Base-by-base conservation (phyloP, 2,888 invertebrate genomes). In the Microplitis manilae region DNA sequence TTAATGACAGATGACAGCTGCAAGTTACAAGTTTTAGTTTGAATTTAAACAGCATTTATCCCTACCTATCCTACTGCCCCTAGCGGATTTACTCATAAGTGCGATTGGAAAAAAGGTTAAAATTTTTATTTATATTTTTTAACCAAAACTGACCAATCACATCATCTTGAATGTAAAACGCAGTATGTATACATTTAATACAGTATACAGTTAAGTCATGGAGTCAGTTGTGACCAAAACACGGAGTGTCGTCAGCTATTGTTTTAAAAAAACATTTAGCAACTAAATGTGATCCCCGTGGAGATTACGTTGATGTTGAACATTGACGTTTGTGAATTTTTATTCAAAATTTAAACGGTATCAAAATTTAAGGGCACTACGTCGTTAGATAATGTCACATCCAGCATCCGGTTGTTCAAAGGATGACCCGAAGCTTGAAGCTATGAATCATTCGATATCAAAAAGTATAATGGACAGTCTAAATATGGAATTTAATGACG, bases 401-500 rank as follows among this genome's bases (percentile, higher is more conserved):
- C 13, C 13, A 13, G 13, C 50, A 50, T 13, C 9, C 50, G 13
- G 13, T 50, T 9, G 4, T 50, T 39, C 59, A 7, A 13, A 39
- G 13, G 41, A 65, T 38, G 59, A 68, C 17, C 59, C 60, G 2
- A 70, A 70, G 7, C 70, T 17, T 60, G 73, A 17, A 9, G 8
- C 50, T 30, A 59, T 73, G 73, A 65, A 73, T 59, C 8, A 59
- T 5, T 73, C 73, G 1, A 67, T 17, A 15, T 60, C 72, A 9
- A 61, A 50, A 70, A 62, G 50, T 13, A 50, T 38, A 5, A 73
- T 73, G 20, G 83, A 85, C 30, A 86, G 83, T 73, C 81, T 86
- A 59, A 86, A 84, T 5, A 80, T 86, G 40, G 78, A 76, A 4
- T 68, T 83, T n/a, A 80, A 82, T 30, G 84, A 84, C 74, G 84